phyloP scores from a whole-genome alignment of 2,888 invertebrate species.

The Hemicrepidius hirtus region DNA sequence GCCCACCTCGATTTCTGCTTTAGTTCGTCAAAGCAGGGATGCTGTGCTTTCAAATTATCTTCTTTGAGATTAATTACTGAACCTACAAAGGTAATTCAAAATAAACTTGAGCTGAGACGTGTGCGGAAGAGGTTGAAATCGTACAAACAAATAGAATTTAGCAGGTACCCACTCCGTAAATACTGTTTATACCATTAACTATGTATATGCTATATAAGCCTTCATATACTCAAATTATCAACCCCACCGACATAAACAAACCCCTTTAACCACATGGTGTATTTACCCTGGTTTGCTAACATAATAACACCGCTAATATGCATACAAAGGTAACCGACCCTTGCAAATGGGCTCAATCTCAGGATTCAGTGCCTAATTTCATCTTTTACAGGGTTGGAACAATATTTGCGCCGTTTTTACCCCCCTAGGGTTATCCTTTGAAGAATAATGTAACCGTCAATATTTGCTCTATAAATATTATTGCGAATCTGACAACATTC shows the following conservation, averaged over 20 bases:
- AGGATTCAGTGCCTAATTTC: slow-evolving; percentile 57
- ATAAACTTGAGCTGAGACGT: slow-evolving; percentile 35
- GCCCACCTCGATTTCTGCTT: slow-evolving; percentile 7
- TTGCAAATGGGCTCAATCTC: slow-evolving; percentile 58
- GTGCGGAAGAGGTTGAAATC: slow-evolving; percentile 34
- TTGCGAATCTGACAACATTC: slow-evolving; percentile 24
- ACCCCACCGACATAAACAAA: slow-evolving; percentile 59
- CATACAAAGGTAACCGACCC: slow-evolving; percentile 59
- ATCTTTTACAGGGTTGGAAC: slow-evolving; percentile 41
- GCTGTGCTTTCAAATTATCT: slow-evolving; percentile 34
- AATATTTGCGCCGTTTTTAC: slow-evolving; percentile 48
- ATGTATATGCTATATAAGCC: slow-evolving; percentile 30
- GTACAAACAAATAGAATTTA: slow-evolving; percentile 18
- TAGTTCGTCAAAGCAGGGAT: slow-evolving; percentile 30
- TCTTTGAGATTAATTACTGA: slow-evolving; percentile 36
- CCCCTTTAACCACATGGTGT: slow-evolving; percentile 58
- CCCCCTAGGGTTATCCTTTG: slow-evolving; percentile 32
- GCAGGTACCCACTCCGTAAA: too few relatives aligned
- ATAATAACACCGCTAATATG: slow-evolving; percentile 61
- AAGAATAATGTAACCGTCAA: slow-evolving; percentile 37
- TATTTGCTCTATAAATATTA: slow-evolving; percentile 38
- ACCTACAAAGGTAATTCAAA: slow-evolving; percentile 32
- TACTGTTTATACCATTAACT: slow-evolving; percentile 29
- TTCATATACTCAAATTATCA: slow-evolving; percentile 47
- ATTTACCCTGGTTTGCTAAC: slow-evolving; percentile 61